Conservation (phyloP, 2,113 vertebrate species). For the Nestor notabilis region DNA sequence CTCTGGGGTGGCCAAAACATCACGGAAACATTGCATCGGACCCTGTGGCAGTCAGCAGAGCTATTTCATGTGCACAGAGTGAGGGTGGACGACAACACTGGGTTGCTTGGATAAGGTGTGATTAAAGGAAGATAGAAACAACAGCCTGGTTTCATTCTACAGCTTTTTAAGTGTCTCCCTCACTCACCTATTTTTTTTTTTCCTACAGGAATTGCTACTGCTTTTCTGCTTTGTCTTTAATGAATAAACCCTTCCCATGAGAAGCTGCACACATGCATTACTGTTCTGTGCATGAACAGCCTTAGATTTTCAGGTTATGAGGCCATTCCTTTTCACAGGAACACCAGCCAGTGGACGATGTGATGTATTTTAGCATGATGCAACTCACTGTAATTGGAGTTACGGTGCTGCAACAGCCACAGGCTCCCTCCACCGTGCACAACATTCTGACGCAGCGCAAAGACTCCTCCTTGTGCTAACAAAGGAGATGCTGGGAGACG, state of each 20-base stretch:
- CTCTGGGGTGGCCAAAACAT: neutral
- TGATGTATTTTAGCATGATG: neutral
- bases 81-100: neutral
- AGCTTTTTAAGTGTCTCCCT: neutral
- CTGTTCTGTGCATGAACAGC: neutral
- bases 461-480: neutral
- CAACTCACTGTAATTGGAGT: neutral
- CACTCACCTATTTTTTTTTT: neutral
- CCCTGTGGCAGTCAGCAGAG: neutral
- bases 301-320: neutral
- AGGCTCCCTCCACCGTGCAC: neutral
- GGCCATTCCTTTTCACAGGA: neutral
- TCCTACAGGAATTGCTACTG: neutral
- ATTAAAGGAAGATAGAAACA: neutral
- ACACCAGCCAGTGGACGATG: neutral
- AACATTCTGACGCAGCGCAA: neutral
- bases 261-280: neutral
- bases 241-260: neutral
- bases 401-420: neutral
- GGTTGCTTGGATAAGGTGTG: neutral
- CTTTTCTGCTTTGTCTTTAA: neutral
- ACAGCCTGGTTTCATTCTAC: neutral
- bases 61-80: neutral
- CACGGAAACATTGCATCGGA: neutral
- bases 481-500: neutral